Evolutionary conservation across 2,113 vertebrate genomes (phyloP), one percentile per base, ranked within the genome.

Genomic region (Malaclemys terrapin): DNA sequence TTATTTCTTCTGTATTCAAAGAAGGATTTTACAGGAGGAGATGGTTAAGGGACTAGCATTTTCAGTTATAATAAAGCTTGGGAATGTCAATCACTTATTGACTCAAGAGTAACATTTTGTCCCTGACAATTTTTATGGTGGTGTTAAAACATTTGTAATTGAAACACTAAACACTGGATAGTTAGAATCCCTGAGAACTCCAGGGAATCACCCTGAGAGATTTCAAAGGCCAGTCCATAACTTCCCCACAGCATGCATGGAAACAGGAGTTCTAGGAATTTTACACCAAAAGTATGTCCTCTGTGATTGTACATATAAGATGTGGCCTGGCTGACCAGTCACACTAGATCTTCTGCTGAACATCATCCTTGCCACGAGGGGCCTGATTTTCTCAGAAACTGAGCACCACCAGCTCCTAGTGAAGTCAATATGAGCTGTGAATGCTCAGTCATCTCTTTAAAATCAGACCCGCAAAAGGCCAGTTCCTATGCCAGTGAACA

Each of bases 41-140:
- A n/a, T 69, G 35, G 16, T n/a, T 69, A 69, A 69, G 62, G 31
- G 83, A 8, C 50, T 78, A 84, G 54, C 69, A 90, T 84, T 90
- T 90, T 72, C 69, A 79, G 50, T 84, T 35, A 19, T 62, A n/a
- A 90, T 85, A 54, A 65, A 12, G 20, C 49, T 76, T 89, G 59
- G 92, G 31, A 92, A 54, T 87, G 24, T 62, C 89, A 93, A 31
- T 75, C 7, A 5, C 16, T 91, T 94, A 75, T 6, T 84, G 35
- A 62, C 42, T 84, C 72, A 83, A 82, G 50, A 59, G 49, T 57
- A 56, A 80, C 27, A 78, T 87, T 94, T 94, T 86, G 82, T 76
- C 85, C 14, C 3, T 94, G 57, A 83, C 10, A 5, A 5, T 45
- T 88, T 95, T 89, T 91, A 24, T 22, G 19, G 24, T 53, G 12